Percentiles rank a stretch among this genome's conserved stretches.
Conservation (phyloP, 2,113 vertebrate genomes). For the Puntigrus tetrazona region DNA sequence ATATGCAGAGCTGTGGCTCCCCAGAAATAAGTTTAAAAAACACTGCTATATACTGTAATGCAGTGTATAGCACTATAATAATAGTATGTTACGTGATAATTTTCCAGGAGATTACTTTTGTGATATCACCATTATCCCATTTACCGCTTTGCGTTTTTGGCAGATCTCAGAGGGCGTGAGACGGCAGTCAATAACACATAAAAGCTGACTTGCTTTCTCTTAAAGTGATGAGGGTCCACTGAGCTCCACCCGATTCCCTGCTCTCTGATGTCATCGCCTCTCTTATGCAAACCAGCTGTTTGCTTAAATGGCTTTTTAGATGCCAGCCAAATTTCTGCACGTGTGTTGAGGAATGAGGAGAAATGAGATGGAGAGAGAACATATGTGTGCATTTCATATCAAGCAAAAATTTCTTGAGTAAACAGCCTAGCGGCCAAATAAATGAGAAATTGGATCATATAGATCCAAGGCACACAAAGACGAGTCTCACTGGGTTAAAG, state of each 20-base stretch:
- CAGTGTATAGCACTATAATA: too few relatives aligned
- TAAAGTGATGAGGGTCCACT: constrained; percentile 12
- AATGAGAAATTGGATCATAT: background rate
- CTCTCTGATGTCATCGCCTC: constrained; percentile 70
- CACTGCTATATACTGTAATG: too few relatives aligned
- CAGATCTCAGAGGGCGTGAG: background rate
- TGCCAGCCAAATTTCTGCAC: constrained; percentile 32
- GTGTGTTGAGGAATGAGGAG: constrained; percentile 44
- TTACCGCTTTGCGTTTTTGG: background rate
- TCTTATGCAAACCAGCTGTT: constrained; percentile 73
- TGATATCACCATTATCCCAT: background rate
- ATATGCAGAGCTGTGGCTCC: too few relatives aligned
- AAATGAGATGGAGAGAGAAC: constrained; percentile 3
- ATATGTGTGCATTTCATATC: background rate
- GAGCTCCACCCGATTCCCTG: constrained; percentile 62
- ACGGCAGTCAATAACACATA: background rate
- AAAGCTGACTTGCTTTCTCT: constrained; percentile 6
- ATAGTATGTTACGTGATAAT: too few relatives aligned
- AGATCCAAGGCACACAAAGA: constrained; percentile 7
- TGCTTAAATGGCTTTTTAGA: constrained; percentile 52
- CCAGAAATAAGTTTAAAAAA: too few relatives aligned
- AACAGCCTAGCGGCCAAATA: background rate
- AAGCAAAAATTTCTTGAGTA: background rate
- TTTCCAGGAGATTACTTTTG: background rate
- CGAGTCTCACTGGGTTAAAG: background rate